Evolutionary conservation across 1,140 invertebrate species (phyloP), one percentile per base, ranked within the genome.

Genomic region (Cataglyphis hispanica): DNA sequence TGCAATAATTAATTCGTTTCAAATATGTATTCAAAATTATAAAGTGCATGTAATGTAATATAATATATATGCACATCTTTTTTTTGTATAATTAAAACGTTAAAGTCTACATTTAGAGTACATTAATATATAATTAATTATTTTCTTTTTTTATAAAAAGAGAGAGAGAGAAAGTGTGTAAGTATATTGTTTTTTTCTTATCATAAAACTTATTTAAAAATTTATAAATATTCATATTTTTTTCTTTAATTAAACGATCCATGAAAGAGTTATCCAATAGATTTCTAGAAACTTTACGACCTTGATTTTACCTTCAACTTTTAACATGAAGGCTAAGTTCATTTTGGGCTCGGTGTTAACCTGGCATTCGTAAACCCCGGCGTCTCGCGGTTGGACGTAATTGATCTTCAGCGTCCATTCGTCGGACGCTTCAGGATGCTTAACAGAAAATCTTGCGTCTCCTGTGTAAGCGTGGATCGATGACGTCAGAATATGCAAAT

Each of bases 321-420:
- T 96, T 67, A 98, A 95, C 90, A 96, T 94, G 91, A 98, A 96
- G 43, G 97, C 97, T 95, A 98, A 96, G 93, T 97, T 98, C 93
- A 98, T 97, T 94, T 98, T 98, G 16, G 98, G 98, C 91, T 98
- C 98, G 1, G 98, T 98, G 93, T 97, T 97, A 80, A 97, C 97
- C 95, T 97, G 96, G 91, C 98, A 98, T 94, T 98, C 98, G 95
- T 99, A 99, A 58, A 98, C 96, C 0, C 98, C 98, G 1, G 97
- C 97, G 92, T 99, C 98, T 53, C 97, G 95, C 84, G 97, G 96
- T 94, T 99, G 98, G 4, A 98, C 97, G 93, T 98, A 98, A 89
- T 97, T 97, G 87, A 99, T 98, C 94, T 97, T 97, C 85, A 99
- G 96, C 92, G 98, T 97, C 98, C 98, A 99, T 93, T 99, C 98